These are phyloP conservation scores for Chamaetylas fuelleborni DNA, from an alignment of 2,113 vertebrate species.

Conservation along the genomic window DNA sequence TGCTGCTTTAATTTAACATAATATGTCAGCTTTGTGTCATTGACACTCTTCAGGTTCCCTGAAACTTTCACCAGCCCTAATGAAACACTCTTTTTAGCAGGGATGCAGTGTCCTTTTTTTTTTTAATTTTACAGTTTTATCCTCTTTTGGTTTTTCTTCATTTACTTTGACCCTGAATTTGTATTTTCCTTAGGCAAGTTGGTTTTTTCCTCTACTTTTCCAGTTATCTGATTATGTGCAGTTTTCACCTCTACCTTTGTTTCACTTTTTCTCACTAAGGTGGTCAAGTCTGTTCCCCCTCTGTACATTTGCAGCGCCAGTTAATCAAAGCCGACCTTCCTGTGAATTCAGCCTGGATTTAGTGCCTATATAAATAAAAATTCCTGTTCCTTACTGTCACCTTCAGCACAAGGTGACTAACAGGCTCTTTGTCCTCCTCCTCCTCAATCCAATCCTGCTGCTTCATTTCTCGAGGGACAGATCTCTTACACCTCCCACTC, in stretches of 20 bases:
- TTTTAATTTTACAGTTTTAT: neutral
- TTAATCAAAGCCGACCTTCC: neutral
- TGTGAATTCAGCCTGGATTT: neutral
- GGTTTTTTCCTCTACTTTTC: neutral
- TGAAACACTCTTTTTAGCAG: neutral
- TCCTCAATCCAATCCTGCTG: neutral
- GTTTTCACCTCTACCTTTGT: neutral
- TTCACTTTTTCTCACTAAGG: neutral
- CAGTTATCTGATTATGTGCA: neutral
- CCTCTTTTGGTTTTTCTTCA: neutral
- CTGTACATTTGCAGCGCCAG: neutral
- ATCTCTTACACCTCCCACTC: neutral
- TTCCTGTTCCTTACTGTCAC: neutral
- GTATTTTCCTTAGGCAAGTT: neutral
- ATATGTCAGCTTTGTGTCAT: neutral
- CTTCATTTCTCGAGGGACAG: neutral
- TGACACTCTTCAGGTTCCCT: neutral
- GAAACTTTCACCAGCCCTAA: neutral
- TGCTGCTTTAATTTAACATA: neutral
- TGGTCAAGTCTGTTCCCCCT: neutral
- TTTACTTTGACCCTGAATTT: neutral
- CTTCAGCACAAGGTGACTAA: neutral
- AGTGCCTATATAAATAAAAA: neutral
- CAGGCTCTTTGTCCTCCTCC: neutral
- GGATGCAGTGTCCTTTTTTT: neutral